Conservation (phyloP, 2,888 invertebrate genomes). For the Synergus gifuensis region DNA sequence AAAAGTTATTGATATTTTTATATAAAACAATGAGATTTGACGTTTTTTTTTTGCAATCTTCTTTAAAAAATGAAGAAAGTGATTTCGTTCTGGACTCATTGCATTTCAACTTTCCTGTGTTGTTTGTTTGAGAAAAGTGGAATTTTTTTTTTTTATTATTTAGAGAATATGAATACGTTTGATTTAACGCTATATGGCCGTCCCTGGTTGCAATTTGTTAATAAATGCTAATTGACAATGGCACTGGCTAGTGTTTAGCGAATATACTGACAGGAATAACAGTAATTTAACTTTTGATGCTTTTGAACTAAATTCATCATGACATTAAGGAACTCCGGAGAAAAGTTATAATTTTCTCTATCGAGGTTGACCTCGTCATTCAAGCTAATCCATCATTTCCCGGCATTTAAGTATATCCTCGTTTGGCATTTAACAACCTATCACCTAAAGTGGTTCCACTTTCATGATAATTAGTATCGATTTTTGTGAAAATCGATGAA, state of each 20-base stretch:
- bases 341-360: neutral
- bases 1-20: too few relatives aligned
- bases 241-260: conserved; percentile 11
- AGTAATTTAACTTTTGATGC: neutral
- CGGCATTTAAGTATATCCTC: neutral
- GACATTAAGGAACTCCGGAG: neutral
- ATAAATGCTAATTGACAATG: conserved; percentile 36
- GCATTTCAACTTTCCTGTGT: too few relatives aligned
- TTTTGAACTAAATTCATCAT: conserved; percentile 1
- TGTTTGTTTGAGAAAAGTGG: neutral
- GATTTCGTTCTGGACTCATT: too few relatives aligned
- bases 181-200: neutral
- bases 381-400: neutral
- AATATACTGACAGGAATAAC: neutral
- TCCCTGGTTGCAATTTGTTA: conserved; percentile 39
- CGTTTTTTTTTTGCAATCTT: too few relatives aligned
- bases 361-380: neutral
- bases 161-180: neutral
- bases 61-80: too few relatives aligned
- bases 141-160: neutral
- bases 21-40: too few relatives aligned
- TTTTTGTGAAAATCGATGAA: neutral
- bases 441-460: neutral
- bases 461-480: neutral
- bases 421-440: neutral